These are phyloP conservation scores for Avahi laniger DNA, from an alignment of 2,797 vertebrate species.

Conservation along the genomic window DNA sequence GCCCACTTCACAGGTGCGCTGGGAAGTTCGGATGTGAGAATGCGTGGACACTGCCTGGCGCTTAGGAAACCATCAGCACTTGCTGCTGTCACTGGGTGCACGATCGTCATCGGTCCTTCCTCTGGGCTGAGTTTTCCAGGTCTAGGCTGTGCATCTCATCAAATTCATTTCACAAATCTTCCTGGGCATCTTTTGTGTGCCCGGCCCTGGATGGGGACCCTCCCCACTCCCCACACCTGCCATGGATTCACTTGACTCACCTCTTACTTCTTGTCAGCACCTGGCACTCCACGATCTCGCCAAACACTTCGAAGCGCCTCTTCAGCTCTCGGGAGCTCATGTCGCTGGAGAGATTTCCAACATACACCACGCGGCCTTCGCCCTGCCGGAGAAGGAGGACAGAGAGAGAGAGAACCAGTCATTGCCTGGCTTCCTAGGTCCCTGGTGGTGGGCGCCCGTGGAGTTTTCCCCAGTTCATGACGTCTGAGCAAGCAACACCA, in stretches of 20 bases:
- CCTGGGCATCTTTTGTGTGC: background rate
- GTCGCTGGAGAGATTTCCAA: conserved; percentile 94
- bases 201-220: background rate
- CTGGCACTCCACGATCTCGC: conserved; percentile 95
- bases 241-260: conserved; percentile 64
- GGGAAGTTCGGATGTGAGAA: background rate
- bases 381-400: conserved; percentile 85
- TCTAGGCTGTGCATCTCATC: background rate
- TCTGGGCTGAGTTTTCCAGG: background rate
- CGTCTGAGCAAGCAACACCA: background rate
- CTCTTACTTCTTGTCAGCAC: conserved; percentile 93
- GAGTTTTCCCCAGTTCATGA: background rate
- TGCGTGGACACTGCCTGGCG: accelerated
- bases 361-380: conserved; percentile 96
- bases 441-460: background rate
- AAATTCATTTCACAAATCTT: background rate
- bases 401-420: background rate
- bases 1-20: accelerated
- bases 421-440: background rate
- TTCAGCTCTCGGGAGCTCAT: conserved; percentile 96
- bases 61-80: accelerated
- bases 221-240: accelerated
- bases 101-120: background rate
- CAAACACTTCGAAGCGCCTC: conserved; percentile 96
- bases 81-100: background rate